These are phyloP conservation scores for Acromyrmex echinatior DNA, from an alignment of 1,140 invertebrate genomes.

Conservation along the genomic window DNA sequence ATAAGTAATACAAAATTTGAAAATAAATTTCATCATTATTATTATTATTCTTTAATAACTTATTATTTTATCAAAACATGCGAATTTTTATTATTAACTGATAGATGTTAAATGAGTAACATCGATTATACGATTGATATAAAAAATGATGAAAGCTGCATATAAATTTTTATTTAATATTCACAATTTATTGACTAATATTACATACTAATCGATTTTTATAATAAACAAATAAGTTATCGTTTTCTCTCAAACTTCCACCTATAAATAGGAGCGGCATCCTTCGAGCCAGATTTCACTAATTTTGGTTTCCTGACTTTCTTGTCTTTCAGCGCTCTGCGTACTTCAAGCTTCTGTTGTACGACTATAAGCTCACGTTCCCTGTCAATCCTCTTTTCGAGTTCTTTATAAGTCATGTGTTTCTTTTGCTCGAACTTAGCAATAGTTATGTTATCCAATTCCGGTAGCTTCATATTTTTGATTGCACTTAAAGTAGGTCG, in stretches of 20 bases:
- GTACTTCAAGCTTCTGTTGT: slow-evolving; percentile 94
- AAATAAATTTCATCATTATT: not conserved
- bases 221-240: slow-evolving; percentile 48
- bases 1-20: not conserved
- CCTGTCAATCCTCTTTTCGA: slow-evolving; percentile 93
- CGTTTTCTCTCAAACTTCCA: slow-evolving; percentile 95
- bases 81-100: not conserved
- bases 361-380: slow-evolving; percentile 94
- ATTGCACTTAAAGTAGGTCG: slow-evolving; percentile 89
- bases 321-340: slow-evolving; percentile 90
- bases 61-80: not conserved
- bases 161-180: not conserved
- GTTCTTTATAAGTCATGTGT: slow-evolving; percentile 91
- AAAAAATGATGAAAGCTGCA: too few species aligned
- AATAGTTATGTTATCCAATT: slow-evolving; percentile 87
- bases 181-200: not conserved
- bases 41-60: slow-evolving; percentile 6
- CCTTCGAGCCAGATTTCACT: slow-evolving; percentile 90
- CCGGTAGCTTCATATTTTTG: slow-evolving; percentile 87
- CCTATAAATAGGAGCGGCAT: slow-evolving; percentile 93
- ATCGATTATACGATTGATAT: too few species aligned
- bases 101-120: not conserved
- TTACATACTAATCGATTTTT: not conserved
- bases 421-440: slow-evolving; percentile 88
- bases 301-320: slow-evolving; percentile 89